Evolutionary conservation across 2,888 invertebrate species (phyloP).

Genomic region (Mayetiola destructor): DNA sequence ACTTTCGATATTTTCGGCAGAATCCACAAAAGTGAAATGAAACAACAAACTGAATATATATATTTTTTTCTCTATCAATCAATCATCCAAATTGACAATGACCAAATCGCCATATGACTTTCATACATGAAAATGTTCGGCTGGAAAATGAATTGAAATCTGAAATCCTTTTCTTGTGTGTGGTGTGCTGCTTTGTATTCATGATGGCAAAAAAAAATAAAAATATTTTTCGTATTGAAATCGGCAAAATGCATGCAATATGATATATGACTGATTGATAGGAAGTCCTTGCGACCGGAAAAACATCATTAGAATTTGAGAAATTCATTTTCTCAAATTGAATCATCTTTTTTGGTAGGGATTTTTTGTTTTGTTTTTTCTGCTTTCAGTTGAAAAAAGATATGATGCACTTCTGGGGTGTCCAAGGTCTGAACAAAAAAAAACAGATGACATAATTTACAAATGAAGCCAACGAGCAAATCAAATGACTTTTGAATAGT

Average conservation of each 20-base stretch:
- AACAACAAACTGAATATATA: too few relatives aligned
- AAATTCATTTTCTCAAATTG: not conserved
- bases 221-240: not conserved
- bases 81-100: not conserved
- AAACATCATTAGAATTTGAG: slow-evolving; percentile 8
- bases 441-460: not conserved
- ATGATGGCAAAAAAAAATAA: not conserved
- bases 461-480: not conserved
- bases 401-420: too few relatives aligned
- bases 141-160: not conserved
- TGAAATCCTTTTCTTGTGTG: not conserved
- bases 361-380: too few relatives aligned
- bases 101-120: not conserved
- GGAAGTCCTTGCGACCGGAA: not conserved
- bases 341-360: too few relatives aligned
- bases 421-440: too few relatives aligned
- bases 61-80: not conserved
- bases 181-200: not conserved
- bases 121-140: not conserved
- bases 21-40: not conserved
- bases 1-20: too few relatives aligned
- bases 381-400: not conserved
- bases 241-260: too few relatives aligned
- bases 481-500: not conserved
- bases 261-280: not conserved